phyloP scores from a whole-genome alignment of 2,888 invertebrate genomes.

The Apodemia mormo region DNA sequence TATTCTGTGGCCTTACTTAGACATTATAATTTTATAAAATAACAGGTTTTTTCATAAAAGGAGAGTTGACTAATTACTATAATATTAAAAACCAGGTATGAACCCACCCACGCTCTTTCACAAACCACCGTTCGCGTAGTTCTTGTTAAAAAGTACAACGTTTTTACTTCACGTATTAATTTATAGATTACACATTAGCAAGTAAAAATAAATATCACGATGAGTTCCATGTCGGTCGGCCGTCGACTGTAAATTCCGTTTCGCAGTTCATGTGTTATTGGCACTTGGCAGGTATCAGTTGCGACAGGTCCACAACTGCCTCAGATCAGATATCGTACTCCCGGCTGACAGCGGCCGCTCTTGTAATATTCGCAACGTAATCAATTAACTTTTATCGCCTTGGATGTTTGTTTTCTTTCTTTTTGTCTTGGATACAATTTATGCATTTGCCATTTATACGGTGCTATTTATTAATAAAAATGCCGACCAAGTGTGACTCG shows the following conservation, averaged over 20 bases:
- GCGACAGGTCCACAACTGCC: slow-evolving; percentile 1
- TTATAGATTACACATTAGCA: neutral
- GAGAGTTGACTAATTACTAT: too few relatives aligned
- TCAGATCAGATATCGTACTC: neutral
- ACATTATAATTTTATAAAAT: too few relatives aligned
- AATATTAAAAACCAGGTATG: too few relatives aligned
- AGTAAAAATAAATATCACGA: neutral
- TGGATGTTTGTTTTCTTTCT: neutral
- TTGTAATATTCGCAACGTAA: slow-evolving; percentile 13
- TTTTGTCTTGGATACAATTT: neutral
- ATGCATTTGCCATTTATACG: slow-evolving; percentile 7
- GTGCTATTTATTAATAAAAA: neutral
- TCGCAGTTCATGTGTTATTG: slow-evolving; percentile 6
- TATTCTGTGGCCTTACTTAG: too few relatives aligned
- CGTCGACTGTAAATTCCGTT: neutral
- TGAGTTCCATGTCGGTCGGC: neutral
- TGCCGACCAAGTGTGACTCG: too few relatives aligned
- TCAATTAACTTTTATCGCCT: slow-evolving; percentile 14
- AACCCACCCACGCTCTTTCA: too few relatives aligned
- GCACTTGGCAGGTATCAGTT: slow-evolving; percentile 17
- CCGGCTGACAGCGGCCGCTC: slow-evolving; percentile 14
- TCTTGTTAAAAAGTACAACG: too few relatives aligned
- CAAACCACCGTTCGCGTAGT: too few relatives aligned
- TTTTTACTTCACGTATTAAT: too few relatives aligned
- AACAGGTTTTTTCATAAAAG: too few relatives aligned